Percentiles rank a stretch among this genome's conserved stretches.
Conservation (phyloP, 2,888 invertebrate species). For the Ichneumoninae sp. region DNA sequence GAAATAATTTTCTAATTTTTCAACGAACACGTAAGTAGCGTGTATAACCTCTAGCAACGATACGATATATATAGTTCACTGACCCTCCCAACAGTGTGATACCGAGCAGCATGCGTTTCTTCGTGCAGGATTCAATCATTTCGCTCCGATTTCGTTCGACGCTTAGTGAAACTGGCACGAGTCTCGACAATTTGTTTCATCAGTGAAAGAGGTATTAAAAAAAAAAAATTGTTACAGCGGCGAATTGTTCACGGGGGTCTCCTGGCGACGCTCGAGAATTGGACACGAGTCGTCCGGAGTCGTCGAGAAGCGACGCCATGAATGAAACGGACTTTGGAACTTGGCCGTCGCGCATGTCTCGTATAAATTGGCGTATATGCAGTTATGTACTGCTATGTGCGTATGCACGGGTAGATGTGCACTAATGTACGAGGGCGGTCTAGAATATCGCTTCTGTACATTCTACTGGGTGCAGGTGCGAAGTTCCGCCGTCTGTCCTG, state of each 20-base stretch:
- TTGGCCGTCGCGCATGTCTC: conserved; percentile 39
- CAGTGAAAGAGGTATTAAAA: not conserved
- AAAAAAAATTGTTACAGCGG: not conserved
- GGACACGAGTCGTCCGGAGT: conserved; percentile 7
- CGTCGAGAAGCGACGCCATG: conserved; percentile 23
- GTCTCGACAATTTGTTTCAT: not conserved
- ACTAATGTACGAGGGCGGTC: conserved; percentile 8
- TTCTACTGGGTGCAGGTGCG: conserved; percentile 48
- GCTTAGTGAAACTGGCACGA: not conserved
- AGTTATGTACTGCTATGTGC: conserved; percentile 10
- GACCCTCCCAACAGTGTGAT: conserved; percentile 91
- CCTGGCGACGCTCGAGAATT: not conserved
- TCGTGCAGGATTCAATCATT: conserved; percentile 95
- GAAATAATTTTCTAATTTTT: not conserved
- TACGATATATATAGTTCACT: conserved; percentile 81
- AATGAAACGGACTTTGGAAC: conserved; percentile 47
- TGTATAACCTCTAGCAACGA: conserved; percentile 42
- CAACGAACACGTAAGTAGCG: not conserved
- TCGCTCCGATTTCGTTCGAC: conserved; percentile 58
- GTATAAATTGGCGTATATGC: conserved; percentile 24
- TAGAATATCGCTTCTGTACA: conserved; percentile 30
- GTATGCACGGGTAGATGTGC: conserved; percentile 11
- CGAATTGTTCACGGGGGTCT: not conserved
- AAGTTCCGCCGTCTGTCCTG: conserved; percentile 16
- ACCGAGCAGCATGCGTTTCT: conserved; percentile 92